Evolutionary conservation across 1,140 invertebrate species (phyloP), one percentile per base, ranked within the genome.

Genomic region (Acromyrmex heyeri): DNA sequence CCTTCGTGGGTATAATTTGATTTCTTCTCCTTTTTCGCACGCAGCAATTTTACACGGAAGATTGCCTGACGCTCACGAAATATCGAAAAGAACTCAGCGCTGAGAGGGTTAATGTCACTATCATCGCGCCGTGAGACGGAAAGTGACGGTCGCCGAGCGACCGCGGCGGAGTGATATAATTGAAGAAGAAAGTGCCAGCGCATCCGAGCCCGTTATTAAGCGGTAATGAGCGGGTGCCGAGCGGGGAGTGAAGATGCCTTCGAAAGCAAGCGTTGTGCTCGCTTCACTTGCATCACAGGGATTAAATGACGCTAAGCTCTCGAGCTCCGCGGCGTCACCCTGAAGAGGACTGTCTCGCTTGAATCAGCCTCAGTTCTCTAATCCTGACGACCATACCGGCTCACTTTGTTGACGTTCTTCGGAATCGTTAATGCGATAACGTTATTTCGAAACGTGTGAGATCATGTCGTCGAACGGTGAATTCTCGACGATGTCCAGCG

Each of bases 401-500:
- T 27, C 65, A 18, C 14, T 14, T 38, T 55, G 53, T 38, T 55
- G 53, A 85, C 55, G 48, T 27, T 53, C 3, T 6, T 18, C 48
- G 48, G 1, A 38, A 50, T 8, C 24, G 21, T 61, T 48, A 14
- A 57, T 44, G 67, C 44, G 44, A 34, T 48, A 67, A 83, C 38
- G 18, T 24, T 30, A 14, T 18, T 14, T 2, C 14, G 48, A 21
- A 12, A 81, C 10, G 61, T 2, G 77, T 57, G 48, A 77, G 48
- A 92, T 89, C 85, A 95, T 95, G 94, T 95, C 94, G 87, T 95
- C 94, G 77, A 95, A 95, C 91, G 93, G 94, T 57, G 94, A 95
- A 86, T 95, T 95, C 87, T 95, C 94, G 85, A 95, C 95, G 18
- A 93, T 95, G 90, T 95, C 94, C 34, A 95, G 95, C 87, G 94